These are phyloP conservation scores for Siphlonurus alternatus DNA, from an alignment of 2,888 invertebrate species.

Conservation along the genomic window DNA sequence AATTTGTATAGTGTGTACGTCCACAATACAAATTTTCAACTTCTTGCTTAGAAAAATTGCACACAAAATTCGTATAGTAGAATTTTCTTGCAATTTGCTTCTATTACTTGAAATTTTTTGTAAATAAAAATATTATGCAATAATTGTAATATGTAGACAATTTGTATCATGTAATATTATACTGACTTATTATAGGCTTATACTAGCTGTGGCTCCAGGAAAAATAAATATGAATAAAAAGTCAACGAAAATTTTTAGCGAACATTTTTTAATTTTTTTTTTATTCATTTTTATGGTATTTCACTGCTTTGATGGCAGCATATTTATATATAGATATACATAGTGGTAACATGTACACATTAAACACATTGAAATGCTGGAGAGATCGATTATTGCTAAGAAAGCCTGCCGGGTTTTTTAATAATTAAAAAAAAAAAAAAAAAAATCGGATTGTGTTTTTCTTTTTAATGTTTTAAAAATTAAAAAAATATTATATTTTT, in stretches of 20 bases:
- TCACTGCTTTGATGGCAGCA: constrained; percentile 1
- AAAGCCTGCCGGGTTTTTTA: background rate
- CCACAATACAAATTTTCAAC: no score
- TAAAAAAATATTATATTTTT: background rate
- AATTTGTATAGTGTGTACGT: no score
- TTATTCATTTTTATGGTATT: background rate
- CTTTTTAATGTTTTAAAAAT: background rate
- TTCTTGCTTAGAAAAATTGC: no score
- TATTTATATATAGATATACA: constrained; percentile 3
- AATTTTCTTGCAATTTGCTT: no score
- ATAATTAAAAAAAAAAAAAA: background rate
- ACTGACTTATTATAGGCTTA: no score
- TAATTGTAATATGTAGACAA: no score
- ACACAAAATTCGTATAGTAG: no score
- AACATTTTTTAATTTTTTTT: constrained; percentile 1
- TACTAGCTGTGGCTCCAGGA: no score
- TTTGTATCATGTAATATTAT: no score
- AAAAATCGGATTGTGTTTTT: background rate
- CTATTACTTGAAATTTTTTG: no score
- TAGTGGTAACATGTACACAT: constrained; percentile 1
- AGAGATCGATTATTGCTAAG: constrained; percentile 3
- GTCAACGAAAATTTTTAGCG: background rate
- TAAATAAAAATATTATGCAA: no score
- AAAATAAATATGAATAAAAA: background rate
- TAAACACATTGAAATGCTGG: background rate